Evolutionary conservation across 37 sponge, comb jelly and placozoan species (phyloP).

Genomic region (Tethya wilhelma): DNA sequence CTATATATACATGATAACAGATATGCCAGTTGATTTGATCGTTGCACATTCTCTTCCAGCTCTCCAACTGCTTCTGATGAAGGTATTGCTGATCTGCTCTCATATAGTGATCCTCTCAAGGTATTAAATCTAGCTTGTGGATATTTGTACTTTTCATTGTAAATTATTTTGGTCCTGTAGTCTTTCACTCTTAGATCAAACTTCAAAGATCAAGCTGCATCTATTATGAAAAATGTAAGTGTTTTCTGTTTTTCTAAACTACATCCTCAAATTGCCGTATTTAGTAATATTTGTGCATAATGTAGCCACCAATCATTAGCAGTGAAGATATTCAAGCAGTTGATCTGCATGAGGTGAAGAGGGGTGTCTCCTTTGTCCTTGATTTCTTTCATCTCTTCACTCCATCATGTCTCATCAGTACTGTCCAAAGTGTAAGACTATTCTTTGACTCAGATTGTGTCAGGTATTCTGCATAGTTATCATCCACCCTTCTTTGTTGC

Average conservation of each 20-base stretch:
- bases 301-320: not conserved
- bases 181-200: not conserved
- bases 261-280: not conserved
- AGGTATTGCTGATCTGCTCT: slow-evolving; percentile 36
- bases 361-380: slow-evolving; percentile 45
- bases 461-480: not conserved
- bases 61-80: not conserved
- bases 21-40: not conserved
- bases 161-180: not conserved
- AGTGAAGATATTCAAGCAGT: too few relatives aligned
- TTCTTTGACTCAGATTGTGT: not conserved
- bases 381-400: slow-evolving; percentile 56
- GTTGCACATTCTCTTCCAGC: not conserved
- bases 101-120: slow-evolving; percentile 32
- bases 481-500: not conserved
- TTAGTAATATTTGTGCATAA: not conserved
- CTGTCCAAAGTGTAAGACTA: slow-evolving; percentile 13
- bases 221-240: slow-evolving; percentile 22
- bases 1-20: not conserved
- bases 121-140: slow-evolving; percentile 4
- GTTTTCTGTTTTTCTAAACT: not conserved
- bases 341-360: slow-evolving; percentile 40
- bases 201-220: slow-evolving; percentile 2
- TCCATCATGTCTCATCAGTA: slow-evolving; percentile 33
- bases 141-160: not conserved